A percentile compares a stretch with the other conserved stretches of the same genome.
These are phyloP conservation scores for Hapalemur alaotrensis DNA, from an alignment of 2,797 vertebrate genomes.

Conservation along the genomic window DNA sequence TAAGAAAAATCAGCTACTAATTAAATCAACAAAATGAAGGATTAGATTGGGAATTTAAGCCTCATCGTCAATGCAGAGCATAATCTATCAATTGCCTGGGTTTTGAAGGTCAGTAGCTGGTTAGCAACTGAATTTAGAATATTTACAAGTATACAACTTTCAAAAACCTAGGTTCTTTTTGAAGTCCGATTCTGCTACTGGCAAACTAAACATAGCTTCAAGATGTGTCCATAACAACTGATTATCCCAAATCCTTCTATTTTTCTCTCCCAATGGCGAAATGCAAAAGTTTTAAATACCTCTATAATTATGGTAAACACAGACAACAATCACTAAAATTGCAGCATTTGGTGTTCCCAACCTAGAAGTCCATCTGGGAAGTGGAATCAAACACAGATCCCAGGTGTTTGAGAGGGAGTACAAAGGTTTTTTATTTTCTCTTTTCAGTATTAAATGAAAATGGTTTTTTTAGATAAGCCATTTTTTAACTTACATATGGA, in stretches of 20 bases:
- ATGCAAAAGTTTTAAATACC: slow-evolving; percentile 39
- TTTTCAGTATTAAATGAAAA: slow-evolving; percentile 14
- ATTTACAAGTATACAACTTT: slow-evolving; percentile 42
- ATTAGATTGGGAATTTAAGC: slow-evolving; percentile 12
- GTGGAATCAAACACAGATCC: background rate
- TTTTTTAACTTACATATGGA: slow-evolving; percentile 16
- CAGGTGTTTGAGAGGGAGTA: background rate
- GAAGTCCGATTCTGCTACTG: slow-evolving; percentile 35
- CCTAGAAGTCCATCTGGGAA: background rate
- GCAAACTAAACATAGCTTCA: slow-evolving; percentile 31
- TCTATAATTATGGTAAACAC: slow-evolving; percentile 36
- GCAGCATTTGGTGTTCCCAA: background rate
- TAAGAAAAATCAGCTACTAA: background rate
- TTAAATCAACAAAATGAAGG: background rate
- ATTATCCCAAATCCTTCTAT: slow-evolving; percentile 48
- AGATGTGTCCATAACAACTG: slow-evolving; percentile 30
- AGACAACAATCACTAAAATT: background rate
- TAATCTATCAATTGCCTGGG: background rate
- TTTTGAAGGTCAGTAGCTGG: background rate
- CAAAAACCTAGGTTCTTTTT: slow-evolving; percentile 24
- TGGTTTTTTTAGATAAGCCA: slow-evolving; percentile 23
- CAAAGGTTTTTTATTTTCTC: background rate
- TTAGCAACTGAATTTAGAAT: slow-evolving; percentile 31
- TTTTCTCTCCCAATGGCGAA: slow-evolving; percentile 38
- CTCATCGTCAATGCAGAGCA: background rate